These are phyloP conservation scores for Gastrophysa polygoni DNA, from an alignment of 2,888 invertebrate species.

Conservation along the genomic window DNA sequence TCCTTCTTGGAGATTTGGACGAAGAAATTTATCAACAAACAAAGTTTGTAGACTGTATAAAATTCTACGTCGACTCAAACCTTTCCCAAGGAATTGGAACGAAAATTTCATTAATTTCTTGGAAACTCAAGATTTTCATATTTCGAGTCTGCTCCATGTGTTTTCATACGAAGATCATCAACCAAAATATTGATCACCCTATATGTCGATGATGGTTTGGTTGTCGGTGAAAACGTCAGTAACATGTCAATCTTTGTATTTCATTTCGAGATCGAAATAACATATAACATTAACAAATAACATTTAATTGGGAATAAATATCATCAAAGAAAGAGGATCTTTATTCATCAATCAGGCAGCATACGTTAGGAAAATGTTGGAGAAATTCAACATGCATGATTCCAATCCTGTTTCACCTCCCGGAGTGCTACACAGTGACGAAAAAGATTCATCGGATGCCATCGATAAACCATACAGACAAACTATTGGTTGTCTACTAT, in stretches of 20 bases:
- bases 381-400: slow-evolving; percentile 30
- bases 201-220: slow-evolving; percentile 43
- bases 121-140: slow-evolving; percentile 32
- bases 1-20: slow-evolving; percentile 40
- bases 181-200: slow-evolving; percentile 31
- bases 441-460: slow-evolving; percentile 32
- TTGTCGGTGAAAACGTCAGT: slow-evolving; percentile 29
- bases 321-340: slow-evolving; percentile 33
- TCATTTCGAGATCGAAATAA: slow-evolving; percentile 20
- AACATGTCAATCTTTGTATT: slow-evolving; percentile 31
- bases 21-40: slow-evolving; percentile 24
- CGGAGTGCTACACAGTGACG: slow-evolving; percentile 39
- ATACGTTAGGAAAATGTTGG: slow-evolving; percentile 39
- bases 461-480: slow-evolving; percentile 22
- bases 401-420: slow-evolving; percentile 30
- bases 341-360: slow-evolving; percentile 42
- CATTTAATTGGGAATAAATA: slow-evolving; percentile 39
- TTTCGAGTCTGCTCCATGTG: slow-evolving; percentile 36
- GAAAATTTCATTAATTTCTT: slow-evolving; percentile 37
- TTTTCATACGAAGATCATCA: slow-evolving; percentile 37
- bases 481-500: slow-evolving; percentile 25
- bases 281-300: slow-evolving; percentile 15
- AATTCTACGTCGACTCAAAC: slow-evolving; percentile 36
- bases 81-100: slow-evolving; percentile 45
- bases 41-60: slow-evolving; percentile 13